Evolutionary conservation across 2,888 invertebrate species (phyloP), one percentile per base, ranked within the genome.

Genomic region (Dichetophora obliterata): DNA sequence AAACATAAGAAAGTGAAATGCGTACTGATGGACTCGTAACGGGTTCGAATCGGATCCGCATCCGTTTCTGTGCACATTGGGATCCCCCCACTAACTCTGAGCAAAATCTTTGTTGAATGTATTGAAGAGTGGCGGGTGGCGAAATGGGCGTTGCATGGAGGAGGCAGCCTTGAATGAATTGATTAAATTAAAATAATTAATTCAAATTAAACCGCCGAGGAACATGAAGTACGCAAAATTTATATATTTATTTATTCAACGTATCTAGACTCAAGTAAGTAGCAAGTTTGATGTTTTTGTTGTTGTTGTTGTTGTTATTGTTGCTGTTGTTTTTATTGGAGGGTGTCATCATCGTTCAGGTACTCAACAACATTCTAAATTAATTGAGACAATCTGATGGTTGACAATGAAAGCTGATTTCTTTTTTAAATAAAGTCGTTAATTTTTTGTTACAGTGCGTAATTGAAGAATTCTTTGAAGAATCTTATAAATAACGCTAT

Each of bases 101-200:
- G n/a, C 8, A 16, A 14, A 14, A 27, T 27, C 59, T 59, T 27
- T 59, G 24, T 43, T 43, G 43, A 43, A 14, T 3, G 43, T 43
- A 9, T 54, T 22, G 54, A 54, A 6, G 54, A 19, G 11, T 31
- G 24, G 11, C 1, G 22, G 57, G 9, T 19, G 22, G 57, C n/a
- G n/a, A n/a, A n/a, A n/a, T 65, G 37, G 22, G 65, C 31, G 19
- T n/a, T n/a, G 31, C 31, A 31, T 63, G 2, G 16, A 24, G 27
- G 3, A 24, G 27, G 3, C 19, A 11, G 6, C 24, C 43, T 14
- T 66, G 66, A 27, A 37, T 11, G 71, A 24, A 37, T 71, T 71
- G 71, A 54, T 71, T 57, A 71, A 37, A 57, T 71, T 71, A 57
- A 71, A 71, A 34, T 71, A 71, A 71, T 71, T 57, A 71, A 59